These are phyloP conservation scores for Xyrichtys novacula DNA, from an alignment of 2,797 vertebrate species.

Conservation along the genomic window DNA sequence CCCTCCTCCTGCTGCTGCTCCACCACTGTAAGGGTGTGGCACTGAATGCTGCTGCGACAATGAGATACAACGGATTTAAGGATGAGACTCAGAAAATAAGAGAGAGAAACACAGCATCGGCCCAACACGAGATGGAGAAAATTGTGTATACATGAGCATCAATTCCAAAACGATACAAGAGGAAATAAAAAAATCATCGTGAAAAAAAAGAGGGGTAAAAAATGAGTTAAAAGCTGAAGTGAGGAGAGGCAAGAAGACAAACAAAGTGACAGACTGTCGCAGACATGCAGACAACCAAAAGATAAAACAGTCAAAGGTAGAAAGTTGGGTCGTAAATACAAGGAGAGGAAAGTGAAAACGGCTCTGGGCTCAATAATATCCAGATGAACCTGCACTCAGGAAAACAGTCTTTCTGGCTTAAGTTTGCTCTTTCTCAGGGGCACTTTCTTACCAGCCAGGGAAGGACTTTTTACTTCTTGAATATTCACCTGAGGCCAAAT, in stretches of 20 bases:
- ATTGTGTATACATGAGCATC: slow-evolving; percentile 15
- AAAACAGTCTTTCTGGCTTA: slow-evolving; percentile 25
- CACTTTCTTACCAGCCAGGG: no score
- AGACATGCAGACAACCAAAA: slow-evolving; percentile 34
- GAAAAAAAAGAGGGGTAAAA: slow-evolving; percentile 30
- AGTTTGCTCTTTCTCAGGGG: no score
- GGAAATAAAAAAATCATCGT: slow-evolving; percentile 25
- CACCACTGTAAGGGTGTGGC: slow-evolving; percentile 88
- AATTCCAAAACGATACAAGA: slow-evolving; percentile 38
- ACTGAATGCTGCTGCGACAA: slow-evolving; percentile 95
- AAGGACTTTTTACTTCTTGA: no score
- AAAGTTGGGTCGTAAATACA: slow-evolving; percentile 67
- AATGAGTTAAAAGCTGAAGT: slow-evolving; percentile 26
- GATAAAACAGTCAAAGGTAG: slow-evolving; percentile 27
- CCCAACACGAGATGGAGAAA: slow-evolving; percentile 54
- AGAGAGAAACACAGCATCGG: slow-evolving; percentile 61
- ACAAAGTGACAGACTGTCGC: slow-evolving; percentile 17
- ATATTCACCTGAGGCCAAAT: no score
- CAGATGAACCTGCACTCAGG: slow-evolving; percentile 49
- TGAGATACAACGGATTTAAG: slow-evolving; percentile 92
- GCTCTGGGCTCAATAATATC: slow-evolving; percentile 39
- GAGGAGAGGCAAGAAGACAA: slow-evolving; percentile 23
- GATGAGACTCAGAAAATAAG: slow-evolving; percentile 65
- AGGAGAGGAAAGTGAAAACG: slow-evolving; percentile 47
- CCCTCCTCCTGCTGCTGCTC: slow-evolving; percentile 82